phyloP scores from a whole-genome alignment of 2,113 vertebrate genomes.

The Fregata magnificens region DNA sequence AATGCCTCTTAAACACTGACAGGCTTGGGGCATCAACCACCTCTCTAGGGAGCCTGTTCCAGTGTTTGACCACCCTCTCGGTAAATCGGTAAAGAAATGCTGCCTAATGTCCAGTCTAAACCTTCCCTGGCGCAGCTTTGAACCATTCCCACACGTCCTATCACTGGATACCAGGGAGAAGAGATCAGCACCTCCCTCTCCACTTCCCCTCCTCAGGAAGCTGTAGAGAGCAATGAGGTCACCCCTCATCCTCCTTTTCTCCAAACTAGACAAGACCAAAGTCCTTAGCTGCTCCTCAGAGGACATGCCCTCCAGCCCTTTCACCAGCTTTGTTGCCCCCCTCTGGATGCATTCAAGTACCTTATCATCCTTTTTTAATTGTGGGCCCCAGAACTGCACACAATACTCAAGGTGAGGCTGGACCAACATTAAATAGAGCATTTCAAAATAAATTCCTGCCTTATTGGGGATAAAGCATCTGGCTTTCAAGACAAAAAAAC shows the following conservation, averaged over 20 bases:
- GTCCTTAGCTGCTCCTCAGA: neutral
- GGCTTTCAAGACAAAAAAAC: neutral
- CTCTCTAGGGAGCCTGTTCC: neutral
- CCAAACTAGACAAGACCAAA: neutral
- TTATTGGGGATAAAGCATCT: neutral
- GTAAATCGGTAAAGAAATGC: neutral
- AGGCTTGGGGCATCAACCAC: neutral
- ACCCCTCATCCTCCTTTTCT: neutral
- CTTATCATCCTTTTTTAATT: neutral
- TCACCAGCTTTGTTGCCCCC: neutral
- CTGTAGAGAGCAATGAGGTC: neutral
- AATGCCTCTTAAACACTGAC: neutral
- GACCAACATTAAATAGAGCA: neutral
- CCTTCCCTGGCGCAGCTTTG: neutral
- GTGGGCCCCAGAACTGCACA: neutral
- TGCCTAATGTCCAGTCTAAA: neutral
- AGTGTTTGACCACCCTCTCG: neutral
- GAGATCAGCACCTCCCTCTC: neutral
- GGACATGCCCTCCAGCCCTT: neutral
- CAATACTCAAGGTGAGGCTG: neutral
- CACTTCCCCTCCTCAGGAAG: neutral
- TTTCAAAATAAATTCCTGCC: neutral
- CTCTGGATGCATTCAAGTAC: neutral
- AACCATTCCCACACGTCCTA: accelerated
- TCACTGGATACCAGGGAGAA: neutral